These are phyloP conservation scores for Ranitomeya variabilis DNA, from an alignment of 2,113 vertebrate species.

Conservation along the genomic window DNA sequence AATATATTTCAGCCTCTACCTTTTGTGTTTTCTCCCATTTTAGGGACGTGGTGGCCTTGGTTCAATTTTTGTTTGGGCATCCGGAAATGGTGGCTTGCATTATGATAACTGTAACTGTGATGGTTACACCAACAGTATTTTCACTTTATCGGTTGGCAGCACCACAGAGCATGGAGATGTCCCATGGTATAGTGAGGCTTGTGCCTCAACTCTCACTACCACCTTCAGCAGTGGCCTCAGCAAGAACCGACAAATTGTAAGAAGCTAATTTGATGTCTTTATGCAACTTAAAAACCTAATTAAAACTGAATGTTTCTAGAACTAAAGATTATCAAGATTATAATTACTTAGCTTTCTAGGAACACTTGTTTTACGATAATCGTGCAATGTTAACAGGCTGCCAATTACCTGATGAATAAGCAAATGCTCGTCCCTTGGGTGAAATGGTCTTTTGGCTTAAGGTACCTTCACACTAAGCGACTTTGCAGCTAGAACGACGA, in stretches of 20 bases:
- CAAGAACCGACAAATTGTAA: slow-evolving; percentile 72
- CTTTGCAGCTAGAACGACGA: no score
- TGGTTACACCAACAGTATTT: slow-evolving; percentile 77
- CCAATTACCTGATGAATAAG: no score
- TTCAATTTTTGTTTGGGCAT: slow-evolving; percentile 80
- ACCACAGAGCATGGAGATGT: slow-evolving; percentile 63
- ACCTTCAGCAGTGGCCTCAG: slow-evolving; percentile 74
- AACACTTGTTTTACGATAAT: no score
- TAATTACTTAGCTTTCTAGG: no score
- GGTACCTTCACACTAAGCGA: no score
- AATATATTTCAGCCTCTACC: background rate
- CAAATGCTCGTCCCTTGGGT: no score
- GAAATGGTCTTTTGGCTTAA: no score
- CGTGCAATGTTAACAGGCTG: no score
- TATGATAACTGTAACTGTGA: slow-evolving; percentile 78
- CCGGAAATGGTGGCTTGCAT: slow-evolving; percentile 73
- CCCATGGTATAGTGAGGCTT: slow-evolving; percentile 75
- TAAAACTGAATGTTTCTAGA: no score
- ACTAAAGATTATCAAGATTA: no score
- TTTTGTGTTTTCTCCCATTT: background rate
- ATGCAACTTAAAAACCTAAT: background rate
- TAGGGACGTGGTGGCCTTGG: slow-evolving; percentile 79
- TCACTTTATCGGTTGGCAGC: slow-evolving; percentile 77
- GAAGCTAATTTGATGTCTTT: slow-evolving; percentile 36
- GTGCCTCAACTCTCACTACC: slow-evolving; percentile 77